Conservation (phyloP, 2,888 invertebrate species). For the Linyphia triangularis region DNA sequence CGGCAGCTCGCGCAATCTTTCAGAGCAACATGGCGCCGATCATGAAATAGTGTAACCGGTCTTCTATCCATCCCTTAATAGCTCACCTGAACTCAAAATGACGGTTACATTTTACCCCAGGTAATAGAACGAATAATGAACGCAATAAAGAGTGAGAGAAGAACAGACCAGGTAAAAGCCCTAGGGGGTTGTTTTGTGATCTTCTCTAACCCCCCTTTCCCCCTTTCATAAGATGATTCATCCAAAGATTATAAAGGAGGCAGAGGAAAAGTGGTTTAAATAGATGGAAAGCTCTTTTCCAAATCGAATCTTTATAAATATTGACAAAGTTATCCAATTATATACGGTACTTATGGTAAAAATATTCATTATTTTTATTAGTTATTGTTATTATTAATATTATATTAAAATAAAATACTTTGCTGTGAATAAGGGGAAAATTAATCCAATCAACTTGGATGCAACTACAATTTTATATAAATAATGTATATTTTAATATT, state of each 20-base stretch:
- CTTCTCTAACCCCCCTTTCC: slow-evolving; percentile 1
- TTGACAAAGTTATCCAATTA: background rate
- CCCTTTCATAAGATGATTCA: slow-evolving; percentile 38
- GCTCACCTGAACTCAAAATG: slow-evolving; percentile 64
- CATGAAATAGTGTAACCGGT: slow-evolving; percentile 52
- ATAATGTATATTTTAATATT: too few relatives aligned
- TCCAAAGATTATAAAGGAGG: background rate
- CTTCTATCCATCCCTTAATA: slow-evolving; percentile 41
- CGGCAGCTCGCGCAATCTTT: background rate
- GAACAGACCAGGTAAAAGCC: slow-evolving; percentile 62
- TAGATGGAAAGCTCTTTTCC: background rate
- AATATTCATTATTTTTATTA: background rate
- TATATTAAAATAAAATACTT: background rate
- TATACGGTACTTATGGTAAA: background rate
- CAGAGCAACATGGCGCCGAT: slow-evolving; percentile 3
- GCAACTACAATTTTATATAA: too few relatives aligned
- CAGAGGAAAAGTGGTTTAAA: slow-evolving; percentile 32
- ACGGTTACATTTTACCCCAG: slow-evolving; percentile 49
- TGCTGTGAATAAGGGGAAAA: too few relatives aligned
- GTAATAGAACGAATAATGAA: slow-evolving; percentile 56
- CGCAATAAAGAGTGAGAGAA: slow-evolving; percentile 41
- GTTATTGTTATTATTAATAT: background rate
- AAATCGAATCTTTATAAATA: background rate
- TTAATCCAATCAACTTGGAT: too few relatives aligned
- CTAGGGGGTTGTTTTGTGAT: slow-evolving; percentile 56